These are phyloP conservation scores for Trididemnum nubilum DNA, from an alignment of 23 tunicate species.

Conservation along the genomic window DNA sequence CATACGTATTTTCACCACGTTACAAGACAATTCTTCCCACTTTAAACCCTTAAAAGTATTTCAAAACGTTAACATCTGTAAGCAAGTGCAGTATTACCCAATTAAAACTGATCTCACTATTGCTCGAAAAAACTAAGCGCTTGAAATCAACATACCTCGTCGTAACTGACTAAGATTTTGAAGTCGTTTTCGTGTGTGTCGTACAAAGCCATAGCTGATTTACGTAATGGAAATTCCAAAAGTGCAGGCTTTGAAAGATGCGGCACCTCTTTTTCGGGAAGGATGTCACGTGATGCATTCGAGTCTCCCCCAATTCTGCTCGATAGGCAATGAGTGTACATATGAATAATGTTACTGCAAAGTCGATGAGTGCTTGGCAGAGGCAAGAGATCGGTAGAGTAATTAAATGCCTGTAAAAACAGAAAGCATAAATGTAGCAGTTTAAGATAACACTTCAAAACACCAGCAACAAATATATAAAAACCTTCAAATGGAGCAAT, in stretches of 20 bases:
- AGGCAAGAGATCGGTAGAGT: conserved; percentile 23
- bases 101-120: no score
- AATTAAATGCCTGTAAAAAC: conserved; percentile 33
- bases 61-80: neutral
- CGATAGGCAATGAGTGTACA: conserved; percentile 33
- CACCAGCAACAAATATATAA: no score
- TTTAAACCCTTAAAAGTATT: conserved; percentile 11
- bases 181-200: conserved; percentile 33
- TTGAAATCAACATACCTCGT: conserved; percentile 17
- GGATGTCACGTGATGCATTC: neutral
- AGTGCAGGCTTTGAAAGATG: conserved; percentile 32
- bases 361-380: conserved; percentile 32
- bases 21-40: conserved; percentile 42
- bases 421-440: neutral
- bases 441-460: no score
- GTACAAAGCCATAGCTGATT: conserved; percentile 9
- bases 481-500: no score
- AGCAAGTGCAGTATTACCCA: neutral
- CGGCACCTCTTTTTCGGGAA: conserved; percentile 47
- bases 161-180: conserved; percentile 40
- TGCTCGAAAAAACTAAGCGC: neutral
- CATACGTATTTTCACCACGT: conserved; percentile 14
- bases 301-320: neutral
- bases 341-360: conserved; percentile 50
- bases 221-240: conserved; percentile 36